Conservation (phyloP, 2,113 vertebrate genomes). For the Sporophila hypoxantha region DNA sequence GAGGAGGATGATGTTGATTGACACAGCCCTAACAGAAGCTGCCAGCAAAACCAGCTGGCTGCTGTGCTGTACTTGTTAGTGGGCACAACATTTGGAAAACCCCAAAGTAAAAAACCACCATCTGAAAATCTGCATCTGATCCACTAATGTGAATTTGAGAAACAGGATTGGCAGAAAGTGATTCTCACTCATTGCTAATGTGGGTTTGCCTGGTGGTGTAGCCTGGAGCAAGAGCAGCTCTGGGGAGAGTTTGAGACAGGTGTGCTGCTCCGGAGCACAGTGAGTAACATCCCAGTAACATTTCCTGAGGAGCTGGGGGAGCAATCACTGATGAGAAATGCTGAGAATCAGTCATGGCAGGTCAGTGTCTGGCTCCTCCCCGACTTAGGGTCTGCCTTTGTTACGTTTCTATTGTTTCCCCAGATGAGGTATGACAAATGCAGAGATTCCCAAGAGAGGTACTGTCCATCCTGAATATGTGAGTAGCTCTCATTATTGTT, state of each 20-base stretch:
- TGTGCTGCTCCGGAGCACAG: not conserved
- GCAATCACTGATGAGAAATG: not conserved
- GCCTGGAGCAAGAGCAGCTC: not conserved
- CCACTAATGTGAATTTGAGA: not conserved
- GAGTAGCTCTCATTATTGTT: slow-evolving; percentile 47
- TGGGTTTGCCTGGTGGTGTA: not conserved
- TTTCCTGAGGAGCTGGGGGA: not conserved
- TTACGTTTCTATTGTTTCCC: not conserved
- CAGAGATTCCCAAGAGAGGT: not conserved
- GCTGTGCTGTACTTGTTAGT: not conserved
- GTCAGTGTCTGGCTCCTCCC: not conserved
- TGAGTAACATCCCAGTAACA: not conserved
- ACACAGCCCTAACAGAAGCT: not conserved
- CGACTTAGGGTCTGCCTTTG: not conserved
- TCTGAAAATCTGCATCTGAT: not conserved
- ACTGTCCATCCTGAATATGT: slow-evolving; percentile 12
- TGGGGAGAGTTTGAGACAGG: not conserved
- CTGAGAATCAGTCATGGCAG: not conserved
- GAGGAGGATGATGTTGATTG: not conserved
- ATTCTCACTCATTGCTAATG: rapidly evolving
- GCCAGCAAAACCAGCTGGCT: not conserved
- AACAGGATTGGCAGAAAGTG: not conserved
- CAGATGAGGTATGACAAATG: not conserved
- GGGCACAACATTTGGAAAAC: not conserved
- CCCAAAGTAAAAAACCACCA: not conserved